Conservation (phyloP, 2,888 invertebrate species). For the Hermaeophaga mercurialis region DNA sequence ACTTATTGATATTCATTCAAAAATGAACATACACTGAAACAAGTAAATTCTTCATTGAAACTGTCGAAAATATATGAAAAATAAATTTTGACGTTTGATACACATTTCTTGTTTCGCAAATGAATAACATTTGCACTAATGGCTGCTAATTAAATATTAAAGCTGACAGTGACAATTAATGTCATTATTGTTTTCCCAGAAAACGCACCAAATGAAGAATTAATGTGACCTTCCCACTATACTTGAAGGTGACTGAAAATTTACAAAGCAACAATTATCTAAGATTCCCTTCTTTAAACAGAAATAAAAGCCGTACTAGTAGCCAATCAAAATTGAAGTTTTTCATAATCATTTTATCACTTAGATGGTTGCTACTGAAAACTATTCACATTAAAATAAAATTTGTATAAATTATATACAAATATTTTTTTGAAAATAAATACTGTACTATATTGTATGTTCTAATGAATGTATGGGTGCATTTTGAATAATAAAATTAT, state of each 20-base stretch:
- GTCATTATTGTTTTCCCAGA: no score
- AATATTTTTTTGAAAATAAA: slow-evolving; percentile 12
- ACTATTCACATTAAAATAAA: slow-evolving; percentile 13
- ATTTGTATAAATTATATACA: slow-evolving; percentile 4
- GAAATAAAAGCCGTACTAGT: not conserved
- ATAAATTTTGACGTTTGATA: no score
- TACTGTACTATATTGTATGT: slow-evolving; percentile 6
- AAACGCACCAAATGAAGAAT: no score
- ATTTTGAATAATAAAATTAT: slow-evolving; percentile 6
- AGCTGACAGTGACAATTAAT: no score
- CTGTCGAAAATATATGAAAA: no score
- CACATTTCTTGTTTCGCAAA: no score
- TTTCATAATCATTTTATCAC: no score
- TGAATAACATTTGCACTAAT: no score
- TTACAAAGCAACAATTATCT: not conserved
- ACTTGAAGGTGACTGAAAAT: slow-evolving; percentile 9
- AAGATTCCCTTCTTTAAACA: not conserved
- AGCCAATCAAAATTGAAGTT: not conserved
- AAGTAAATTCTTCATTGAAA: no score
- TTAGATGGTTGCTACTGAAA: not conserved
- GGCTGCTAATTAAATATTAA: no score
- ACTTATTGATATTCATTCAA: slow-evolving; percentile 3
- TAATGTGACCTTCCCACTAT: slow-evolving; percentile 18
- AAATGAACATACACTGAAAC: slow-evolving; percentile 8
- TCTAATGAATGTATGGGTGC: not conserved